Evolutionary conservation across 1,140 invertebrate genomes (phyloP), one percentile per base, ranked within the genome.

Genomic region (Kradibia gibbosae): DNA sequence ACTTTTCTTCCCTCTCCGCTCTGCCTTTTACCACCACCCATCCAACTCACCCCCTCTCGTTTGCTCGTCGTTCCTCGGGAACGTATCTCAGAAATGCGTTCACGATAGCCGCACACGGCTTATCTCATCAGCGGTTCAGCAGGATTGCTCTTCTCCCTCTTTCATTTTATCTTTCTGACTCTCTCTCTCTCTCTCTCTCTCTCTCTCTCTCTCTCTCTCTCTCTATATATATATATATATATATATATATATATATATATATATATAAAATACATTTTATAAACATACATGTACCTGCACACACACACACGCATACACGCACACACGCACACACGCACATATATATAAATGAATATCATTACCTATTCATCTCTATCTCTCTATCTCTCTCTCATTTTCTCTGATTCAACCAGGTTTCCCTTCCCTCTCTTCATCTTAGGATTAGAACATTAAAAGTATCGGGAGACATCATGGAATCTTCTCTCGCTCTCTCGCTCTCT

Each of bases 11-110:
- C 39, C 57, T 65, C 34, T 60, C 36, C 55, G 53, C 39, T 39
- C 62, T 67, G 39, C 62, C 36, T 39, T 36, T 72, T 72, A 31
- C 39, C 42, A 15, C 13, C 13, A 36, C 15, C 2, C 55, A 7
- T 22, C 11, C 45, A 10, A 13, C 34, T 36, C 8, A 20, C 5
- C 22, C 62, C n/a, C 62, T 8, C 31, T 13, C 62, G 1, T 48
- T 48, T 28, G 53, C 45, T 48, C 39, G 10, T 73, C 57, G 45
- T 77, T 82, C 45, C 45, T 48, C 50, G 34, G 75, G 78, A 82
- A 86, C 84, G 84, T 85, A 86, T 86, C 83, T 84, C 77, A 86
- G 81, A 85, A 86, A 85, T 83, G 85, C 84, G 85, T 83, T 86
- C 83, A 53, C 53, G 73, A 75, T 48, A 67, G 31, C 76, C 53